A percentile compares a stretch with the other conserved stretches of the same genome.
Evolutionary conservation across 1,140 invertebrate species (phyloP).

Genomic region (Apocrypta bakeri): DNA sequence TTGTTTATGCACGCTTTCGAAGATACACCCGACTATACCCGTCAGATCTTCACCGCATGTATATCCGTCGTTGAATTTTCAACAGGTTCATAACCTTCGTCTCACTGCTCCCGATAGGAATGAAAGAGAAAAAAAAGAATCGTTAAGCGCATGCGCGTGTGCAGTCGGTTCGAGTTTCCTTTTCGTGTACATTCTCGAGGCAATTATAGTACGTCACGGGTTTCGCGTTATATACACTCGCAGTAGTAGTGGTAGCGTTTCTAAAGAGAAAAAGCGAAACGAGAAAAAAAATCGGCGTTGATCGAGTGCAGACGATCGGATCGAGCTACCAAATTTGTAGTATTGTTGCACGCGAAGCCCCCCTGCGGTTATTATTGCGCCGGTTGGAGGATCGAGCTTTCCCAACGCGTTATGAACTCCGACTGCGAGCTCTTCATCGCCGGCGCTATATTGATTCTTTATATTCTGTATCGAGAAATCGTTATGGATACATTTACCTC

Average conservation of each 20-base stretch:
- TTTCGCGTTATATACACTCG: background rate
- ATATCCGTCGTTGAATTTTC: background rate
- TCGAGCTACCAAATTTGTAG: conserved; percentile 58
- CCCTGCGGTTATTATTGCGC: conserved; percentile 50
- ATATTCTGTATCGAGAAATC: background rate
- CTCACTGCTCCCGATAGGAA: background rate
- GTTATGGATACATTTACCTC: no score
- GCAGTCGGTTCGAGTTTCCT: background rate
- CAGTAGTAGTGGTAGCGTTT: background rate
- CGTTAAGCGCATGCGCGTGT: background rate
- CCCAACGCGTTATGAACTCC: conserved; percentile 16
- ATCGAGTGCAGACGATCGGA: conserved; percentile 5
- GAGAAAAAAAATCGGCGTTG: background rate
- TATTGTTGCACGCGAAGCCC: conserved; percentile 57
- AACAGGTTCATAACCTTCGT: background rate
- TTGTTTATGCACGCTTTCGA: no score
- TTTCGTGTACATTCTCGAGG: background rate
- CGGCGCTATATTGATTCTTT: background rate
- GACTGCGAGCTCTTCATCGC: conserved; percentile 20
- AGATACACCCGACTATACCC: no score
- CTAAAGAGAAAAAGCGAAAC: background rate
- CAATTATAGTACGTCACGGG: background rate
- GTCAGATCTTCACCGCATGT: background rate
- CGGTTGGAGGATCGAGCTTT: conserved; percentile 39
- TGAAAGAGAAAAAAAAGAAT: no score